Conservation (phyloP, 2,113 vertebrate genomes). For the Scolopax mira region DNA sequence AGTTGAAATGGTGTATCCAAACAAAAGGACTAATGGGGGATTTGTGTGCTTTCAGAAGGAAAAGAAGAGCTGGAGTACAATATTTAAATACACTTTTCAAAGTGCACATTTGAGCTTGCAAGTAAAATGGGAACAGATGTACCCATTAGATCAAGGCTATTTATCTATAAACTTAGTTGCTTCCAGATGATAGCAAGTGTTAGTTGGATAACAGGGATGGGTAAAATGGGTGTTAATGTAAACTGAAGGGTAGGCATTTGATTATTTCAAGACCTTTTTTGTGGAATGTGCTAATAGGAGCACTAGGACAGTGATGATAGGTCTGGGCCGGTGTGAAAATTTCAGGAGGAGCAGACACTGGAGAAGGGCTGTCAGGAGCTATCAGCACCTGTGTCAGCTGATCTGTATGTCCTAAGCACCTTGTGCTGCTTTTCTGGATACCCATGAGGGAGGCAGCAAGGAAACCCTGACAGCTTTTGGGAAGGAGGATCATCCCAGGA, state of each 20-base stretch:
- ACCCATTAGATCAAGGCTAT: not conserved
- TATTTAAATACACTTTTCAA: slow-evolving; percentile 35
- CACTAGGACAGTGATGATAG: not conserved
- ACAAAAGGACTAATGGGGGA: not conserved
- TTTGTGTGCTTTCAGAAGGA: not conserved
- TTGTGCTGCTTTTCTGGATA: not conserved
- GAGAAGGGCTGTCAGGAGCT: not conserved
- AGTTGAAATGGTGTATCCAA: not conserved
- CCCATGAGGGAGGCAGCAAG: not conserved
- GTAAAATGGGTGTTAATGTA: not conserved
- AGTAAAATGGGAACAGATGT: slow-evolving; percentile 19
- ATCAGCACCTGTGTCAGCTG: accelerated
- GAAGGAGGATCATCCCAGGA: too few relatives aligned
- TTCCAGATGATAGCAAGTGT: not conserved
- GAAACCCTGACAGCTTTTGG: not conserved
- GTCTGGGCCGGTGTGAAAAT: not conserved
- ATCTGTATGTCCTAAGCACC: not conserved
- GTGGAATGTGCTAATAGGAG: accelerated
- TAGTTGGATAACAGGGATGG: not conserved
- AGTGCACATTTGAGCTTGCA: not conserved
- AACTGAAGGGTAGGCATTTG: too few relatives aligned
- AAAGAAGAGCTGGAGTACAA: not conserved
- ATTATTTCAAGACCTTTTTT: not conserved
- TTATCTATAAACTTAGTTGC: not conserved
- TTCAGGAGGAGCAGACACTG: accelerated